Conservation (phyloP, 2,888 invertebrate genomes). For the Ectobius pallidus region DNA sequence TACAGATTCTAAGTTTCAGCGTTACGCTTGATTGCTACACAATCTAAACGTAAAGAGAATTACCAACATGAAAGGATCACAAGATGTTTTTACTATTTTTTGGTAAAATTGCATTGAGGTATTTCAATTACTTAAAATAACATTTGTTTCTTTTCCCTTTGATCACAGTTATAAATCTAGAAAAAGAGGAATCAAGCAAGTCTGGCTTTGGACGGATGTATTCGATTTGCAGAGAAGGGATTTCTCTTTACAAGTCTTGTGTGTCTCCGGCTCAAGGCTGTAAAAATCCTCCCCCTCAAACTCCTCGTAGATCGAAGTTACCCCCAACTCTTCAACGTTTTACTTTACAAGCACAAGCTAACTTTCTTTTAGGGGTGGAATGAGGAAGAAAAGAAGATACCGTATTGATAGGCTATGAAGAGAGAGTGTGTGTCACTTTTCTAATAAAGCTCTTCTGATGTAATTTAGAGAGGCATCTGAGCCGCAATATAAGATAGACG, state of each 20-base stretch:
- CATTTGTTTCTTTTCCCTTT: slow-evolving; percentile 7
- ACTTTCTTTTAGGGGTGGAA: no score
- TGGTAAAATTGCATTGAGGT: slow-evolving; percentile 32
- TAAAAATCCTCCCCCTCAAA: background rate
- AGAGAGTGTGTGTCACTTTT: background rate
- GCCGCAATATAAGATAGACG: no score
- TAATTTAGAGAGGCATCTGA: background rate
- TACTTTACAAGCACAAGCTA: background rate
- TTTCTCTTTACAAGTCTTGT: slow-evolving; percentile 4
- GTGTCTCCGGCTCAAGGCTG: background rate
- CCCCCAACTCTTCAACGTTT: background rate
- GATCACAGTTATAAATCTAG: slow-evolving; percentile 16
- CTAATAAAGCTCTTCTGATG: background rate
- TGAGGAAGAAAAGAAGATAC: background rate
- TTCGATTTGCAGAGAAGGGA: background rate
- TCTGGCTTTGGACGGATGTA: background rate
- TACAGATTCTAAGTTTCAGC: no score
- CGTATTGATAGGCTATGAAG: background rate
- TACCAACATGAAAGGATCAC: no score
- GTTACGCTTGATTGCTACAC: no score
- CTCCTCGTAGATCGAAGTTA: background rate
- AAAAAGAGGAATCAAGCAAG: background rate
- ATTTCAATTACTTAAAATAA: slow-evolving; percentile 39
- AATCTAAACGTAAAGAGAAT: no score
- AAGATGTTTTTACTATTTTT: no score